These are phyloP conservation scores for Cardiocondyla obscurior DNA, from an alignment of 1,140 invertebrate species.

Conservation along the genomic window DNA sequence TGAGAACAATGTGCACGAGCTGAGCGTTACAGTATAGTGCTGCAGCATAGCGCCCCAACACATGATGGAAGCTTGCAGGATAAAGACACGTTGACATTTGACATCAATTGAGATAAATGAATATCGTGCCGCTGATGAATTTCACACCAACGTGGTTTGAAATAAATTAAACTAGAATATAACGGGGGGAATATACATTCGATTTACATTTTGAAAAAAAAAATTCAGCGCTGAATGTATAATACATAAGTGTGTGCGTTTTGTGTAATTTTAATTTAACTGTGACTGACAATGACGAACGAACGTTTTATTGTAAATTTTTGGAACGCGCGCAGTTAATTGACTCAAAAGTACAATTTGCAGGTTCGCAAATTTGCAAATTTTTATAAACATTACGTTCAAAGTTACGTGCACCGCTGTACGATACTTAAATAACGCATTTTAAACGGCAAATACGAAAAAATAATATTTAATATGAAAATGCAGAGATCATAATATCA, in stretches of 20 bases:
- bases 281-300: background rate
- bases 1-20: background rate
- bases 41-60: background rate
- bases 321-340: background rate
- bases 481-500: background rate
- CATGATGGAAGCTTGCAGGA: background rate
- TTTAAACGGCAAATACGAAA: background rate
- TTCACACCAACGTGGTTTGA: background rate
- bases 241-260: too few relatives aligned
- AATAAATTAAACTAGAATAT: conserved; percentile 24
- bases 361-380: background rate
- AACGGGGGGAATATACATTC: conserved; percentile 1
- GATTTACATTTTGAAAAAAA: background rate
- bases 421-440: background rate
- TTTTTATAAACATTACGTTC: background rate
- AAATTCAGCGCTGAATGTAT: too few relatives aligned
- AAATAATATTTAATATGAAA: background rate
- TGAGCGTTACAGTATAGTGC: background rate
- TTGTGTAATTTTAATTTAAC: conserved; percentile 13
- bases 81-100: background rate
- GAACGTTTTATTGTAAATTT: background rate
- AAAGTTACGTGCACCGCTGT: background rate
- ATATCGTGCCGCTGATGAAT: background rate
- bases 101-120: conserved; percentile 34
- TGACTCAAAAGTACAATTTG: background rate